These are phyloP conservation scores for Trichonephila inaurata DNA, from an alignment of 1,140 invertebrate genomes.

Conservation along the genomic window DNA sequence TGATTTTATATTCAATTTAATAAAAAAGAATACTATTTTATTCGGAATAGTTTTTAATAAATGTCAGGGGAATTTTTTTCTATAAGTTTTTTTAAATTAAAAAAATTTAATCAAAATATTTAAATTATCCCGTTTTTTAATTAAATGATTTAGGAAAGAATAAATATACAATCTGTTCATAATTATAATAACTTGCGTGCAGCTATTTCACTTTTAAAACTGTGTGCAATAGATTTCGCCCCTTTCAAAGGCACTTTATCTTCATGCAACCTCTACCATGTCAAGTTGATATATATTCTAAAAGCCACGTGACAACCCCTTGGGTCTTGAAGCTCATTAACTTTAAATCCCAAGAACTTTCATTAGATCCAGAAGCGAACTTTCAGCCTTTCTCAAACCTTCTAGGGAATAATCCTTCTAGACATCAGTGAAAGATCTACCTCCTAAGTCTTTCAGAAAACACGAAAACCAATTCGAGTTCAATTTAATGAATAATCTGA, in stretches of 20 bases:
- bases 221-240: neutral
- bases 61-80: too few species aligned
- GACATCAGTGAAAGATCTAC: neutral
- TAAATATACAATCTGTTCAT: too few species aligned
- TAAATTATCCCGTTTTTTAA: too few species aligned
- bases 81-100: too few species aligned
- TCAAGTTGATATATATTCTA: neutral
- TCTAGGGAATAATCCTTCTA: neutral
- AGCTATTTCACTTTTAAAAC: too few species aligned
- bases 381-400: neutral
- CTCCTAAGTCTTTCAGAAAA: neutral
- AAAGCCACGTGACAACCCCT: neutral
- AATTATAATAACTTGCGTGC: too few species aligned
- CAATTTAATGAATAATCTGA: too few species aligned
- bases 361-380: neutral
- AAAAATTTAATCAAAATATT: too few species aligned
- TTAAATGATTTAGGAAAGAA: too few species aligned
- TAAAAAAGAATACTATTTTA: too few species aligned
- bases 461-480: neutral
- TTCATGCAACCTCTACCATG: neutral
- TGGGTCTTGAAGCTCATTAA: neutral
- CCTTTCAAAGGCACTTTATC: neutral
- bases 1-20: too few species aligned
- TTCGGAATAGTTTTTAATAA: too few species aligned
- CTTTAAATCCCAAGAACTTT: constrained; percentile 8